Conservation (phyloP, 1,140 invertebrate genomes). For the Scaptomyza graminum region DNA sequence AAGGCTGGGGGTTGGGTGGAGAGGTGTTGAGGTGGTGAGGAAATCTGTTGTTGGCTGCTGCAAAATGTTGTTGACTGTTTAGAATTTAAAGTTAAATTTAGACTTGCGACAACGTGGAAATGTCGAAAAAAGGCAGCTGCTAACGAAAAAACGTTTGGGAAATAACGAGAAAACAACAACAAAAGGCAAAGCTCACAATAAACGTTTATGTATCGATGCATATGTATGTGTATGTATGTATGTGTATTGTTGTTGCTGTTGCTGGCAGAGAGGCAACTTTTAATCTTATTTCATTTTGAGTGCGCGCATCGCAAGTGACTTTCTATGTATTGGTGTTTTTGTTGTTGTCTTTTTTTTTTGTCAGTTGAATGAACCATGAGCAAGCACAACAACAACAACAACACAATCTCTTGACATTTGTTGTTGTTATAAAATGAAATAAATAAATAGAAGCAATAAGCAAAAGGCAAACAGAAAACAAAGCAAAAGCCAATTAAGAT, state of each 20-base stretch:
- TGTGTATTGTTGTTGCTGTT: slow-evolving; percentile 10
- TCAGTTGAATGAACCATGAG: slow-evolving; percentile 68
- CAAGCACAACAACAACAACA: slow-evolving; percentile 23
- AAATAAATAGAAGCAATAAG: slow-evolving; percentile 47
- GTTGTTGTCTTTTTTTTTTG: slow-evolving; percentile 49
- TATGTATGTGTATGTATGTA: neutral
- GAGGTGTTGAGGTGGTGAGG: neutral
- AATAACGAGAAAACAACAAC: slow-evolving; percentile 11
- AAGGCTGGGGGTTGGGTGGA: neutral
- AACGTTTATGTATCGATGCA: neutral
- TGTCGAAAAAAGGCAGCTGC: slow-evolving; percentile 57
- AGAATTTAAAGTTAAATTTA: slow-evolving; percentile 71
- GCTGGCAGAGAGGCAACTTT: slow-evolving; percentile 28
- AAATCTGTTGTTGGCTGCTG: slow-evolving; percentile 38
- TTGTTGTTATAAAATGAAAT: slow-evolving; percentile 28
- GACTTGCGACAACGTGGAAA: slow-evolving; percentile 31
- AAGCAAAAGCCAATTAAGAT: slow-evolving; percentile 39
- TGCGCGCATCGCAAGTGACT: slow-evolving; percentile 41
- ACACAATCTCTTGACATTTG: slow-evolving; percentile 1
- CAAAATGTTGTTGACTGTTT: slow-evolving; percentile 65
- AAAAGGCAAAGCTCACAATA: slow-evolving; percentile 31
- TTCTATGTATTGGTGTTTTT: slow-evolving; percentile 19
- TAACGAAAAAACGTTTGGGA: slow-evolving; percentile 33
- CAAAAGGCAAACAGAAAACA: slow-evolving; percentile 31
- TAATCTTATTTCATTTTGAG: slow-evolving; percentile 51